Conservation (phyloP, 2,888 invertebrate genomes). For the Drosophila nigricruria region DNA sequence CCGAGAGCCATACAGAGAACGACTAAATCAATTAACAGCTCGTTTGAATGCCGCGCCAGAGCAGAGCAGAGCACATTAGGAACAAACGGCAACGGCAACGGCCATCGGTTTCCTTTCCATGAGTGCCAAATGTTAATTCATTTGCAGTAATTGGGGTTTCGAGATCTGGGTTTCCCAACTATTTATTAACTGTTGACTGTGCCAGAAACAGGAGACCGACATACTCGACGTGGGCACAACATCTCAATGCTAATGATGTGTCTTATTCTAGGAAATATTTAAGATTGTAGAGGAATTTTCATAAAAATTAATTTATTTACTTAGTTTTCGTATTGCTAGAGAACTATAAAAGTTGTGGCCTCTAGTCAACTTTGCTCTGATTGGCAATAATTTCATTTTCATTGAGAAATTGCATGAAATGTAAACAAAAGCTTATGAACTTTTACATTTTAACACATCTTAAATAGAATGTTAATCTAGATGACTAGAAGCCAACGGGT, state of each 20-base stretch:
- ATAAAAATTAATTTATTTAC: no score
- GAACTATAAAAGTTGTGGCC: neutral
- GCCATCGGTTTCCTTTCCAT: conserved; percentile 37
- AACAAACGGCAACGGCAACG: conserved; percentile 4
- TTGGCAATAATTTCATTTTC: neutral
- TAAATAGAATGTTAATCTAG: no score
- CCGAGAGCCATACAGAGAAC: conserved; percentile 37
- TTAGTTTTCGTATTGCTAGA: neutral
- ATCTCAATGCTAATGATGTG: conserved; percentile 10
- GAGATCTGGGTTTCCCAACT: conserved; percentile 48
- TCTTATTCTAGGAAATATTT: conserved; percentile 5
- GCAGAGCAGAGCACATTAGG: no score
- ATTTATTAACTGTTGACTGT: conserved; percentile 77
- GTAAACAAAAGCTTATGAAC: no score
- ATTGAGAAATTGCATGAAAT: no score
- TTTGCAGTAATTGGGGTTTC: conserved; percentile 59
- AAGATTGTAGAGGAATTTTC: no score
- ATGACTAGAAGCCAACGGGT: no score
- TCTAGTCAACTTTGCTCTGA: neutral
- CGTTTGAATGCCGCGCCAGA: conserved; percentile 69
- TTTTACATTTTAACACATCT: no score
- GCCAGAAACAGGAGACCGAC: conserved; percentile 17
- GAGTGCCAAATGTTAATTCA: conserved; percentile 62
- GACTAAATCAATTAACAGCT: conserved; percentile 81
- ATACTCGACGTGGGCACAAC: conserved; percentile 27